Evolutionary conservation across 2,797 vertebrate species (phyloP), one percentile per base, ranked within the genome.

Genomic region (Geotria australis): DNA sequence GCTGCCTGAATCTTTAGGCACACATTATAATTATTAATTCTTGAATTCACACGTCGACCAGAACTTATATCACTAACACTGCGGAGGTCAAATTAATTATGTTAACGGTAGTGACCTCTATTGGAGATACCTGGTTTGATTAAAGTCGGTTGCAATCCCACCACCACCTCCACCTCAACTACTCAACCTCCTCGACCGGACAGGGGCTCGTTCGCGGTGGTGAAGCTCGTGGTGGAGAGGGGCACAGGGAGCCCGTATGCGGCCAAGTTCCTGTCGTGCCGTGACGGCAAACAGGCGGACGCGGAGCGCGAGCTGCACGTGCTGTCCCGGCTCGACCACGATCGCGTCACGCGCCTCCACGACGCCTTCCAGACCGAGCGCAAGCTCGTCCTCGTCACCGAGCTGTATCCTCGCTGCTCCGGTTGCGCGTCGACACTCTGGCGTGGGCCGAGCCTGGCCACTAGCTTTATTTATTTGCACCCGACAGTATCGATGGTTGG

Each of bases 311-410:
- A 98, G 64, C 74, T 85, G 68, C 76, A 71, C 56, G 73, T 95
- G 59, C 73, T 98, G 47, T 84, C 86, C 3, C 76, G 72, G 62
- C 73, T 98, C 59, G 83, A 93, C 63, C 83, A 98, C 0, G 81
- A 91, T 64, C 77, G 75, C 57, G 66, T 98, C 1, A 69, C 91
- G 61, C 85, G 79, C 67, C 93, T 95, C 69, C 86, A 89, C 0
- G 91, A 98, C 1, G 85, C 82, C 61, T 98, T 98, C 1, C 85
- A 96, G 74, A 91, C 89, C 1, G 68, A 73, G 60, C 83, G 78
- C 65, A 93, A 66, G 86, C 71, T 89, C 60, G 73, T 95, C 65
- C 74, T 98, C 57, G 70, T 98, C 73, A 82, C 79, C 6, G 89
- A 96, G 69, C 66, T 86, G 85, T 93, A 94, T 91, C 86, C 77